Percentiles rank a stretch among this genome's conserved stretches.
phyloP scores from a whole-genome alignment of 2,113 vertebrate genomes.

The Colistium nudipinnis region DNA sequence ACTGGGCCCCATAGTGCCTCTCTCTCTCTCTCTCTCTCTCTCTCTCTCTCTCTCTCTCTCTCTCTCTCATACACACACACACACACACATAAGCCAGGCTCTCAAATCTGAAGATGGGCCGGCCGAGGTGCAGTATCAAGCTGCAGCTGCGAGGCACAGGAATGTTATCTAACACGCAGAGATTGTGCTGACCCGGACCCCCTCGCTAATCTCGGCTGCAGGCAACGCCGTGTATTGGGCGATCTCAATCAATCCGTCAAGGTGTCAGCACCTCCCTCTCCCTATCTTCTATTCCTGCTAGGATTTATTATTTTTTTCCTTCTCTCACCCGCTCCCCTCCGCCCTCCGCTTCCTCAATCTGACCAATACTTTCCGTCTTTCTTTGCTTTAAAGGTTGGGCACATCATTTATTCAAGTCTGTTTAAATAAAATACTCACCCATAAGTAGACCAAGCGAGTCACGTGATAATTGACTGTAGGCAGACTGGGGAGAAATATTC shows the following conservation, averaged over 20 bases:
- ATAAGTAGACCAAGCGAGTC: too few species aligned
- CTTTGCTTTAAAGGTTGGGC: slow-evolving; percentile 31
- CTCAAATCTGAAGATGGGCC: slow-evolving; percentile 50
- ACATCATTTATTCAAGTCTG: background rate
- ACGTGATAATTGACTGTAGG: too few species aligned
- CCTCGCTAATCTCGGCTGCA: slow-evolving; percentile 71
- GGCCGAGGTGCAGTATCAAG: slow-evolving; percentile 43
- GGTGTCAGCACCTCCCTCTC: slow-evolving; percentile 58
- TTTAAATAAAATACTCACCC: background rate
- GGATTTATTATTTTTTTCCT: slow-evolving; percentile 48
- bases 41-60: background rate
- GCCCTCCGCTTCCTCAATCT: slow-evolving; percentile 8
- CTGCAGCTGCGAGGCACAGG: slow-evolving; percentile 54
- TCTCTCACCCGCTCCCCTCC: slow-evolving; percentile 3
- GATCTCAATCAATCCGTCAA: slow-evolving; percentile 77
- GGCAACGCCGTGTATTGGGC: slow-evolving; percentile 58
- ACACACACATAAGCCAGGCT: slow-evolving; percentile 3
- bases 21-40: slow-evolving; percentile 5
- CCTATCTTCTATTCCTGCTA: slow-evolving; percentile 34
- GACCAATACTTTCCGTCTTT: slow-evolving; percentile 16
- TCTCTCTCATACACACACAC: too few species aligned
- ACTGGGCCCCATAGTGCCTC: slow-evolving; percentile 58
- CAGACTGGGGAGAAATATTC: too few species aligned
- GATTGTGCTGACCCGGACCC: slow-evolving; percentile 75
- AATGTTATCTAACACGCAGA: slow-evolving; percentile 61